A percentile compares a stretch with the other conserved stretches of the same genome.
These are phyloP conservation scores for Callipepla squamata DNA, from an alignment of 2,113 vertebrate genomes.

Conservation along the genomic window DNA sequence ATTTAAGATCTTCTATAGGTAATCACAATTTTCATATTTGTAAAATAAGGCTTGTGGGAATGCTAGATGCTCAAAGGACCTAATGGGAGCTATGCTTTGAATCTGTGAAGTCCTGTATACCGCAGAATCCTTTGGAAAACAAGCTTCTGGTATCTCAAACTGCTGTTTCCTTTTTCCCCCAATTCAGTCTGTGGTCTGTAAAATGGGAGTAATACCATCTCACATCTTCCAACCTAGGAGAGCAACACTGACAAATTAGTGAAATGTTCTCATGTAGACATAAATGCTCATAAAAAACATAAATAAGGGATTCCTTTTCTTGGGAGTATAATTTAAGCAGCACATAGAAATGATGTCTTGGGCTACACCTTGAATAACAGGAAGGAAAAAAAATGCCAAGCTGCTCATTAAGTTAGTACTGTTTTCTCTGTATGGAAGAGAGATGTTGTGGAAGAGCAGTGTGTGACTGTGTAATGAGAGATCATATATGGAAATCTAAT, in stretches of 20 bases:
- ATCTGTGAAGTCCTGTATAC: neutral
- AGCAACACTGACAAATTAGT: neutral
- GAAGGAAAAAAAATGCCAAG: neutral
- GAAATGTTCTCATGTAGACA: neutral
- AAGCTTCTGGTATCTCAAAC: neutral
- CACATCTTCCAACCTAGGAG: neutral
- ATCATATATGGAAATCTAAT: neutral
- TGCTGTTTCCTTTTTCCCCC: neutral
- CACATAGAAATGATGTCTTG: neutral
- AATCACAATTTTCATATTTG: neutral
- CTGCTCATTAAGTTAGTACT: neutral
- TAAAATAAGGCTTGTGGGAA: neutral
- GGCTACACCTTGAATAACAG: neutral
- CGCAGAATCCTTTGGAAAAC: neutral
- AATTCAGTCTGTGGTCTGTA: neutral
- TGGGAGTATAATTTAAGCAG: neutral
- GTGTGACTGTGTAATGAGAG: neutral
- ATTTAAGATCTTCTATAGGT: neutral
- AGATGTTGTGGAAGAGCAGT: neutral
- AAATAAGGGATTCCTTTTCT: neutral
- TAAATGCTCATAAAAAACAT: neutral
- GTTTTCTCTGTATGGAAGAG: neutral
- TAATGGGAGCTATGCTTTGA: neutral
- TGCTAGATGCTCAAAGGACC: neutral
- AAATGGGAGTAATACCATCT: neutral